Percentiles rank a stretch among this genome's conserved stretches.
phyloP scores from a whole-genome alignment of 2,888 invertebrate genomes.

The Morpho helenor region DNA sequence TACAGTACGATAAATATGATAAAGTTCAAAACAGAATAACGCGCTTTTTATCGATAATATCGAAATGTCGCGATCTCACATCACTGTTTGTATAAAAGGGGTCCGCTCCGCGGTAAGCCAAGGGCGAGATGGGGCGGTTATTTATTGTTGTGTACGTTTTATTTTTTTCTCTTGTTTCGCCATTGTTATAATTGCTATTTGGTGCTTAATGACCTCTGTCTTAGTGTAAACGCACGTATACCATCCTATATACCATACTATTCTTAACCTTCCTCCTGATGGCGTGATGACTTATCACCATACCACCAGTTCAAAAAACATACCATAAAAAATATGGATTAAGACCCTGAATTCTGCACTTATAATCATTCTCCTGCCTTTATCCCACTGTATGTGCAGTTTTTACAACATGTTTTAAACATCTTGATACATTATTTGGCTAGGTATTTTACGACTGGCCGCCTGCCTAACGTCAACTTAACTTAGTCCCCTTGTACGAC shows the following conservation, averaged over 20 bases:
- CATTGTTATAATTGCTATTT: conserved; percentile 53
- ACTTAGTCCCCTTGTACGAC: no score
- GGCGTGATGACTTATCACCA: no score
- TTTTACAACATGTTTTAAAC: no score
- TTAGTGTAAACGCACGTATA: conserved; percentile 10
- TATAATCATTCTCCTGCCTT: no score
- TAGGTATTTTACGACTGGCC: no score
- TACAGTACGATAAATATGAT: neutral
- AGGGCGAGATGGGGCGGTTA: conserved; percentile 46
- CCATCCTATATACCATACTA: no score
- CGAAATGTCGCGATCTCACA: conserved; percentile 29
- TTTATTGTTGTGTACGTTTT: conserved; percentile 64
- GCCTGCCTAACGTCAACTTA: no score
- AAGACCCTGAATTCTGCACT: no score
- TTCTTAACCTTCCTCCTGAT: neutral
- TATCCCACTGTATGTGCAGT: no score
- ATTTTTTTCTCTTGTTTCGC: conserved; percentile 52
- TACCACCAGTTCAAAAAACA: no score
- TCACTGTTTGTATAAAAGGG: conserved; percentile 47
- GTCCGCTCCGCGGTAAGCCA: conserved; percentile 51
- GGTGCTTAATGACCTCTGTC: conserved; percentile 56
- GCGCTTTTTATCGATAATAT: conserved; percentile 42
- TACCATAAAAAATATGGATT: no score
- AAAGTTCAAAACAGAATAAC: conserved; percentile 36
- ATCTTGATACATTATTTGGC: no score